phyloP scores from a whole-genome alignment of 2,888 invertebrate genomes.

The Acrobasis consociella region DNA sequence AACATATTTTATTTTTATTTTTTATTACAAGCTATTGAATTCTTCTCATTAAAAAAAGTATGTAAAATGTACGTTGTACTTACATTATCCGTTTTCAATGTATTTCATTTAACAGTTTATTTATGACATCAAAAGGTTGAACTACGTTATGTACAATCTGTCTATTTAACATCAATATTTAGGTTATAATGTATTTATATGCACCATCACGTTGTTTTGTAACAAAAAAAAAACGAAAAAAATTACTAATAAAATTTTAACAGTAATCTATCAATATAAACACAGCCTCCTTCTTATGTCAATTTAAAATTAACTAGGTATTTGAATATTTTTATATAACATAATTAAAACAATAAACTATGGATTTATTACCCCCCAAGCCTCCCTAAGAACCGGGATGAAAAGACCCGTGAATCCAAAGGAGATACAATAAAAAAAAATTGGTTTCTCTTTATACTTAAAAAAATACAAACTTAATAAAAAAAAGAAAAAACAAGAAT shows the following conservation, averaged over 20 bases:
- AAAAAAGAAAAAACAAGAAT: not conserved
- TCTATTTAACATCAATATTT: constrained; percentile 30
- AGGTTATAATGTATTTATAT: constrained; percentile 43
- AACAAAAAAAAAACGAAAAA: constrained; percentile 26
- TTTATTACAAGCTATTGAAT: too few species aligned
- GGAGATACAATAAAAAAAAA: too few species aligned
- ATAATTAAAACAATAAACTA: not conserved
- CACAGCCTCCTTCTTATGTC: constrained; percentile 33
- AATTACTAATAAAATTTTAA: constrained; percentile 16
- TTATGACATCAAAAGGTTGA: not conserved
- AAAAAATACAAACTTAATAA: not conserved
- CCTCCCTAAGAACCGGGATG: too few species aligned
- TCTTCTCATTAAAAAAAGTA: too few species aligned
- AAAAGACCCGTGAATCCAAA: too few species aligned
- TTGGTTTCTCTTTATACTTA: too few species aligned
- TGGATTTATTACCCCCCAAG: too few species aligned
- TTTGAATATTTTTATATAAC: not conserved
- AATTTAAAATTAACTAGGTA: constrained; percentile 7
- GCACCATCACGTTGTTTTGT: constrained; percentile 49
- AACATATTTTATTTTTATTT: too few species aligned
- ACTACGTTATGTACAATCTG: constrained; percentile 9
- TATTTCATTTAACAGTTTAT: constrained; percentile 9
- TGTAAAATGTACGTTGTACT: not conserved
- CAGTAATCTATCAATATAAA: constrained; percentile 27
- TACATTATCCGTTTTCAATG: constrained; percentile 4